Conservation (phyloP, 2,888 invertebrate genomes). For the Stramonita haemastoma region DNA sequence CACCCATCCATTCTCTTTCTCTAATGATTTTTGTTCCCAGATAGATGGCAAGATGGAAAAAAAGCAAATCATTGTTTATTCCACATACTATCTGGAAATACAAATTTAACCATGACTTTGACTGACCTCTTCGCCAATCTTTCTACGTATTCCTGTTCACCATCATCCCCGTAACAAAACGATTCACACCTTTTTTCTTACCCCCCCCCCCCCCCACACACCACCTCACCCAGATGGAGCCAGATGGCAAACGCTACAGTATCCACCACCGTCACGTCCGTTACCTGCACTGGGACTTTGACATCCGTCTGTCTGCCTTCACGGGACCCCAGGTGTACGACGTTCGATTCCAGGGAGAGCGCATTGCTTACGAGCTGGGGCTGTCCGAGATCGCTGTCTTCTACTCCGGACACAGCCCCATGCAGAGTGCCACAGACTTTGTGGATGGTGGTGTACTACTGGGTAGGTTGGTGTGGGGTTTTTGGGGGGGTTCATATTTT, state of each 20-base stretch:
- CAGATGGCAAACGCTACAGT: slow-evolving; percentile 68
- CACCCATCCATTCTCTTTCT: no score
- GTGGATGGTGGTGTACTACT: slow-evolving; percentile 62
- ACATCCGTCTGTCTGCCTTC: slow-evolving; percentile 63
- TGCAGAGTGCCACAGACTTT: slow-evolving; percentile 53
- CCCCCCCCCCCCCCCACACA: no score
- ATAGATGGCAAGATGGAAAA: no score
- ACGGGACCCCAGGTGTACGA: slow-evolving; percentile 67
- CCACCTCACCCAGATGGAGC: slow-evolving; percentile 64
- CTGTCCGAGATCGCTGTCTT: slow-evolving; percentile 68
- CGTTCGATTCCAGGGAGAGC: slow-evolving; percentile 61
- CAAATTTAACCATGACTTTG: no score
- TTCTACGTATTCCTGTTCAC: no score
- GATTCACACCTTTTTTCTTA: no score
- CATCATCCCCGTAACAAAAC: no score
- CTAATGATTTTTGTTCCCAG: no score
- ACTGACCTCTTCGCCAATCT: no score
- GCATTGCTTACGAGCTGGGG: slow-evolving; percentile 71
- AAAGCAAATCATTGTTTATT: no score
- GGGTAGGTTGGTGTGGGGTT: slow-evolving; percentile 49
- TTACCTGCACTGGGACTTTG: slow-evolving; percentile 70
- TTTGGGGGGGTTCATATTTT: no score
- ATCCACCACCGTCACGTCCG: slow-evolving; percentile 62
- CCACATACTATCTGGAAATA: no score
- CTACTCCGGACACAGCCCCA: slow-evolving; percentile 64